Evolutionary conservation across 2,113 vertebrate genomes (phyloP).

Genomic region (Neofelis nebulosa): DNA sequence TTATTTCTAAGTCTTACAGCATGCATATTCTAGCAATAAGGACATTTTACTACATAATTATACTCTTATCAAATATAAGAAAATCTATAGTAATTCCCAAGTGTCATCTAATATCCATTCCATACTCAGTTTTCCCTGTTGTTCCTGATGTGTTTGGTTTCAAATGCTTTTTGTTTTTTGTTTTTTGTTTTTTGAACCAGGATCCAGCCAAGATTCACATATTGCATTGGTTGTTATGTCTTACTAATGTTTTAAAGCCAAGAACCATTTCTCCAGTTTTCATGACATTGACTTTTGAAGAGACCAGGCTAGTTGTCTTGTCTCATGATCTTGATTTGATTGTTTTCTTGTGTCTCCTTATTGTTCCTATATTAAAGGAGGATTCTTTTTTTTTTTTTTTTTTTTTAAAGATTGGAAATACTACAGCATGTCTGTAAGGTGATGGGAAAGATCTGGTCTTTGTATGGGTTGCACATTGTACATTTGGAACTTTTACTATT

Average conservation of each 20-base stretch:
- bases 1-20: not conserved
- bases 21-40: not conserved
- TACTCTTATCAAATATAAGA: not conserved
- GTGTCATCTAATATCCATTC: not conserved
- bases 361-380: slow-evolving; percentile 16
- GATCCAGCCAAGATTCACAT: slow-evolving; percentile 60
- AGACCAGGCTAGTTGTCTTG: slow-evolving; percentile 62
- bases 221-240: slow-evolving; percentile 54
- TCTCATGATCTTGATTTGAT: slow-evolving; percentile 51
- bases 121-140: slow-evolving; percentile 33
- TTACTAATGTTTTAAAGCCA: slow-evolving; percentile 70
- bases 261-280: slow-evolving; percentile 64
- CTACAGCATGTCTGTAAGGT: not conserved
- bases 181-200: slow-evolving; percentile 53
- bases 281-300: slow-evolving; percentile 67
- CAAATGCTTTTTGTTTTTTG: not conserved
- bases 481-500: not conserved
- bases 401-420: not conserved
- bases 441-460: slow-evolving; percentile 48
- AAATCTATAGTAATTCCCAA: slow-evolving; percentile 16
- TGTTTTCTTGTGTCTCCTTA: slow-evolving; percentile 57
- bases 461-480: not conserved
- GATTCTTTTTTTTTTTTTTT: not conserved
- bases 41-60: not conserved
- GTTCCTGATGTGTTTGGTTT: slow-evolving; percentile 63